A percentile compares a stretch with the other conserved stretches of the same genome.
Conservation (phyloP, 2,797 vertebrate genomes). For the Harpagifer antarcticus region DNA sequence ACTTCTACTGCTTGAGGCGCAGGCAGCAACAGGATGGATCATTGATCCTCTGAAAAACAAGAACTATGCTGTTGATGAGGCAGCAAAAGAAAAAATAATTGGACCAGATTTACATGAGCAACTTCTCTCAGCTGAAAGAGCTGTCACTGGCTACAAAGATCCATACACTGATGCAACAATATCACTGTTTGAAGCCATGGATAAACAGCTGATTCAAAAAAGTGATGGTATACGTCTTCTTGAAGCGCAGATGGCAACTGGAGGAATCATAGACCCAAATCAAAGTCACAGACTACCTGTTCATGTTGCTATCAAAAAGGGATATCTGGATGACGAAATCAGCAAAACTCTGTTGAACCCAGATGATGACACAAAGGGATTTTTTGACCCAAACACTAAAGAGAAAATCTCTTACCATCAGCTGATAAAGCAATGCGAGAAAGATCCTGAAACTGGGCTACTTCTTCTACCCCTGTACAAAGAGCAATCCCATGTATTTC, state of each 20-base stretch:
- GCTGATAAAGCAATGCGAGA: conserved; percentile 86
- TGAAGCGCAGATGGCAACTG: conserved; percentile 88
- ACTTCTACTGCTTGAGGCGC: conserved; percentile 81
- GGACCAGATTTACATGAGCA: conserved; percentile 78
- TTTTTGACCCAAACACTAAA: conserved; percentile 91
- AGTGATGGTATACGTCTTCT: conserved; percentile 77
- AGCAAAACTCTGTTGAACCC: conserved; percentile 79
- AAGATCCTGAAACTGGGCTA: conserved; percentile 75
- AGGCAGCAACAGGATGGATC: conserved; percentile 84
- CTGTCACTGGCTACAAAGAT: conserved; percentile 79
- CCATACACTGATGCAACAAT: conserved; percentile 79
- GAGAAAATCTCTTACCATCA: conserved; percentile 89
- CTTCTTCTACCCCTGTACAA: conserved; percentile 78
- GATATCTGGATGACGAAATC: conserved; percentile 86
- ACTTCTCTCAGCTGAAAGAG: conserved; percentile 80
- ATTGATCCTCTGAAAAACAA: conserved; percentile 81
- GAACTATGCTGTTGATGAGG: conserved; percentile 74
- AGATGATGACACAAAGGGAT: conserved; percentile 84
- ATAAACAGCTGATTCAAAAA: conserved; percentile 71
- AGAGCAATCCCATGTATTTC: conserved; percentile 36
- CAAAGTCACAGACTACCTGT: conserved; percentile 87
- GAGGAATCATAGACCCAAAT: conserved; percentile 89
- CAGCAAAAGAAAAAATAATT: conserved; percentile 74
- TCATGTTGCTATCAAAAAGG: conserved; percentile 84
- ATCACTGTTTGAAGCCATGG: conserved; percentile 82